phyloP scores from a whole-genome alignment of 1,140 invertebrate species.

The Asobara japonica region DNA sequence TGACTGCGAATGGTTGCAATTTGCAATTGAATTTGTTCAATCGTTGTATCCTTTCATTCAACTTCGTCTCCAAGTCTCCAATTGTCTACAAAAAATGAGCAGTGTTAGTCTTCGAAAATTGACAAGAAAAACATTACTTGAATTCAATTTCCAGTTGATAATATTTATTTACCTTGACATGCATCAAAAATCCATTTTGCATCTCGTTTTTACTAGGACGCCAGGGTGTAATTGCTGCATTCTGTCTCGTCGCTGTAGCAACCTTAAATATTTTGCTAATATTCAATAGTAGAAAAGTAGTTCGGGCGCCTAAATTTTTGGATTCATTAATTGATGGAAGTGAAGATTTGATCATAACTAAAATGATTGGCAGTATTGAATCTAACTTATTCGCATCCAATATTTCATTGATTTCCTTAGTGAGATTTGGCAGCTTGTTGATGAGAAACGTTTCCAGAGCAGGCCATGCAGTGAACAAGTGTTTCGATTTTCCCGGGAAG shows the following conservation, averaged over 20 bases:
- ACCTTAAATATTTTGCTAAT: too few species aligned
- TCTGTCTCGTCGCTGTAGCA: too few species aligned
- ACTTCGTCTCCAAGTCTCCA: conserved; percentile 16
- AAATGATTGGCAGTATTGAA: too few species aligned
- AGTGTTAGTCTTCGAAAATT: background rate
- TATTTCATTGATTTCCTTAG: too few species aligned
- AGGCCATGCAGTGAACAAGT: conserved; percentile 1
- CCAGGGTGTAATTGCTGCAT: background rate
- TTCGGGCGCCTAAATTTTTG: too few species aligned
- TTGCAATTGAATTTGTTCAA: conserved; percentile 4
- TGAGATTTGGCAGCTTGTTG: too few species aligned
- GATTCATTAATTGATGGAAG: too few species aligned
- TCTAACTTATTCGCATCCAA: too few species aligned
- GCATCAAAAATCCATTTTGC: conserved; percentile 19
- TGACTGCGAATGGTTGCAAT: conserved; percentile 20
- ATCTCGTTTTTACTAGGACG: conserved; percentile 16
- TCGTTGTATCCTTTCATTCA: conserved; percentile 4
- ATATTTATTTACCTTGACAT: conserved; percentile 23
- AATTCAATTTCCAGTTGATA: background rate
- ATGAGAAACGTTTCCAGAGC: too few species aligned
- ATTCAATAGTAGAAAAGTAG: too few species aligned
- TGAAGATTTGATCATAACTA: too few species aligned
- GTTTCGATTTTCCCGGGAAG: background rate
- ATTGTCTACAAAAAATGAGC: background rate
- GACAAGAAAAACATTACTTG: background rate